Evolutionary conservation across 2,797 vertebrate genomes (phyloP), one percentile per base, ranked within the genome.

Genomic region (Gouania willdenowi): DNA sequence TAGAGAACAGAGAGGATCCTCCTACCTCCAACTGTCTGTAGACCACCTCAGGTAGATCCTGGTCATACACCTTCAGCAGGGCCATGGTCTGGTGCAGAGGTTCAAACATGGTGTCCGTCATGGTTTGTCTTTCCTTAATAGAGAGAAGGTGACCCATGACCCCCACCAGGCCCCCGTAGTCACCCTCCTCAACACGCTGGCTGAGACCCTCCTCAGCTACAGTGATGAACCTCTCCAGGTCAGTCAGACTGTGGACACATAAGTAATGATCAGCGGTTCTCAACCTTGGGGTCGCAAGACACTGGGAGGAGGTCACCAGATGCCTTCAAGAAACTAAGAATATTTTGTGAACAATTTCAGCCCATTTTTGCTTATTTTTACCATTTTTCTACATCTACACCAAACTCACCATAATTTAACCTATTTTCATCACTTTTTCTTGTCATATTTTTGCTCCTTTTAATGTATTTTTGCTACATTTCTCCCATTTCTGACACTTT

Each of bases 41-140:
- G 15, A 96, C 89, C 2, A 85, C 66, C 6, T 92, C 89, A 0
- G 95, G 91, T 28, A 98, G 72, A 26, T 94, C 89, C 54, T 98
- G 95, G 27, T 92, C 88, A 0, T 98, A 97, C 0, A 62, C 65
- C 70, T 88, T 94, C 64, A 99, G 84, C 33, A 99, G 77, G 22
- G 92, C 85, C 0, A 95, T 85, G 8, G 92, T 96, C 57, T 96
- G 89, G 51, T 91, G 91, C 50, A 99, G 75, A 4, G 94, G 94
- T 61, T 95, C 92, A 66, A 99, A 98, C 91, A 98, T 92, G 62
- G 86, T 84, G 33, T 98, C 91, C 0, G 93, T 91, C 59, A 45
- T 61, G 11, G 34, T 71, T 19, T 90, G 93, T 14, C 91, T 87
- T 25, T 96, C 92, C 65, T 94, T 98, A 9, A 96, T 72, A 0